Conservation (phyloP, 2,888 invertebrate species). For the Meteorus colon region DNA sequence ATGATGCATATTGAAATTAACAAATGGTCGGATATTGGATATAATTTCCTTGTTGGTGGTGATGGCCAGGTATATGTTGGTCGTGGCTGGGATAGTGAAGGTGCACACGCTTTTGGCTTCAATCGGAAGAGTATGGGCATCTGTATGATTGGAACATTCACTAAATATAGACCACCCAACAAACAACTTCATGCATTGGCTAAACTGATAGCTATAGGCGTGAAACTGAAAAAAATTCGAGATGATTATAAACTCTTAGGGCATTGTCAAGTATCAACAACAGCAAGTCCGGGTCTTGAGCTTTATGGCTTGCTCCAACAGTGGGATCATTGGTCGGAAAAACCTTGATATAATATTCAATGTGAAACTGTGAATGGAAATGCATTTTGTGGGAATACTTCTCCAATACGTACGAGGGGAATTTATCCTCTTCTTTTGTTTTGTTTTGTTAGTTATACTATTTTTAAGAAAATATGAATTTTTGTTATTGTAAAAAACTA, state of each 20-base stretch:
- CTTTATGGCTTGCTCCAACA: conserved; percentile 79
- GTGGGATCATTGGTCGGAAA: conserved; percentile 80
- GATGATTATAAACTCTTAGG: conserved; percentile 81
- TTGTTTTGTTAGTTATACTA: neutral
- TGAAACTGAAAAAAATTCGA: conserved; percentile 77
- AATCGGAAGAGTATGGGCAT: conserved; percentile 82
- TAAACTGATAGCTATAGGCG: conserved; percentile 79
- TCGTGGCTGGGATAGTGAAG: conserved; percentile 83
- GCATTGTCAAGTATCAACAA: conserved; percentile 80
- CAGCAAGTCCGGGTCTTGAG: conserved; percentile 81
- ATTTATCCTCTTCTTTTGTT: neutral
- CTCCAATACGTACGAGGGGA: neutral
- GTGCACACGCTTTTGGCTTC: conserved; percentile 82
- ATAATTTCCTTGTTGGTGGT: conserved; percentile 87
- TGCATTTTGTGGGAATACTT: neutral
- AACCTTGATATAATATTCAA: conserved; percentile 25
- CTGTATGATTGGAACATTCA: conserved; percentile 84
- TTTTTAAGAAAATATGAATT: neutral
- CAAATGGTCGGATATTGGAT: conserved; percentile 81
- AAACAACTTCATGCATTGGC: conserved; percentile 76
- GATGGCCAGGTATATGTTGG: conserved; percentile 85
- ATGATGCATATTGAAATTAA: conserved; percentile 79
- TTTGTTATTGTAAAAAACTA: neutral
- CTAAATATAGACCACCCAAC: conserved; percentile 66
- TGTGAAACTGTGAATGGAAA: neutral